Evolutionary conservation across 2,113 vertebrate genomes (phyloP), one percentile per base, ranked within the genome.

Genomic region (Aegotheles bennettii): DNA sequence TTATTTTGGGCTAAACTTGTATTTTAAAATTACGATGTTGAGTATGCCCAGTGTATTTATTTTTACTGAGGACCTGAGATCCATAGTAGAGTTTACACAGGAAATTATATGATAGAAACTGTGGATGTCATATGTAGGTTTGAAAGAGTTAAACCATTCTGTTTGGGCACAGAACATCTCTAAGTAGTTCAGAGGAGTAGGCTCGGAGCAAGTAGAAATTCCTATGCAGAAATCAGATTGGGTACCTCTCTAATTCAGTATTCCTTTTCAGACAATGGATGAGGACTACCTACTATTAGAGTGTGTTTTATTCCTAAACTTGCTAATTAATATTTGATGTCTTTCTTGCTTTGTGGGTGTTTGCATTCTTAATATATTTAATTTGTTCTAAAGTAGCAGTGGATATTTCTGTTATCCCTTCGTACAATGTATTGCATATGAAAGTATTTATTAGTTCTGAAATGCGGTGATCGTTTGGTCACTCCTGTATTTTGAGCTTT

Each of bases 101-200:
- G 19, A 69, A 15, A 25, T 25, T 1, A 4, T 18, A 9, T 1
- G 2, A 1, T 10, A 13, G 76, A 20, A 51, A 25, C 23, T 60
- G 13, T 31, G 16, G 51, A 19, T 3, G 1, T 63, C 57, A 2
- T 2, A 2, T 14, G 13, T 26, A 38, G 8, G 8, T 42, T 76
- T 2, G 5, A 53, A 73, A 42, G 42, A 53, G 20, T 53, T 65
- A 65, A 45, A 65, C 25, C 0, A 2, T 28, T 81, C 9, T 47
- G 5, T 45, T 31, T 64, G 42, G 35, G 15, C 36, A 26, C 16
- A 33, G 15, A 20, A 47, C 10, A 20, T 73, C n/a, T 24, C 23
- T 5, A 11, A 59, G 18, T 18, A 45, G 15, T 70, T 48, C 17
- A 16, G 11, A 29, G 15, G 9, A 26, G 7, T 31, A 26, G 6